Conservation (phyloP, 2,888 invertebrate genomes). For the Itoplectis maculator region DNA sequence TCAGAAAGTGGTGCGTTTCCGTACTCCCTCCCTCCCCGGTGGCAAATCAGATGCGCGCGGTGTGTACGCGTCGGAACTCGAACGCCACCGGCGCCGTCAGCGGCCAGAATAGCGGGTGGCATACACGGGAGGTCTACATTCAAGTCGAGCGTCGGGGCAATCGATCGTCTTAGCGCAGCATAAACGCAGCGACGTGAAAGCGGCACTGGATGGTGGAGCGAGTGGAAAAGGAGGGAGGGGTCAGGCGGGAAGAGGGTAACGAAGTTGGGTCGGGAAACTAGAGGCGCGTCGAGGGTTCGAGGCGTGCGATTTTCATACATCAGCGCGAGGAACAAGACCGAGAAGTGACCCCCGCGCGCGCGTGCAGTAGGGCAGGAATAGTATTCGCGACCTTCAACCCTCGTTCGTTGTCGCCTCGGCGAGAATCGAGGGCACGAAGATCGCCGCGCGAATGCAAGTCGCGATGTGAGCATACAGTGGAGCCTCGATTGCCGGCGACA, state of each 20-base stretch:
- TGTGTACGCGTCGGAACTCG: slow-evolving; percentile 17
- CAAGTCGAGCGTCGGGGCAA: slow-evolving; percentile 52
- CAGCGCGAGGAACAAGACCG: slow-evolving; percentile 38
- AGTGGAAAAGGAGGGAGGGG: no score
- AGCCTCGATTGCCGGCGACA: neutral
- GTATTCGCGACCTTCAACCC: slow-evolving; percentile 52
- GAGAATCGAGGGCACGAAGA: slow-evolving; percentile 32
- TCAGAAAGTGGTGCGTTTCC: slow-evolving; percentile 3
- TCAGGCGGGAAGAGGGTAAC: slow-evolving; percentile 1
- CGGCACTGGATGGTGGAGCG: slow-evolving; percentile 4
- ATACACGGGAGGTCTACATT: slow-evolving; percentile 61
- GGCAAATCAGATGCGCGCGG: slow-evolving; percentile 8
- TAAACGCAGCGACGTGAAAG: slow-evolving; percentile 52
- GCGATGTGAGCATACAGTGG: neutral
- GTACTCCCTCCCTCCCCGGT: neutral
- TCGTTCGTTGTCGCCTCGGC: slow-evolving; percentile 31
- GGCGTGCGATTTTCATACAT: slow-evolving; percentile 52
- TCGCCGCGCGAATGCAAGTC: slow-evolving; percentile 16
- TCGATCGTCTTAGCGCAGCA: slow-evolving; percentile 67
- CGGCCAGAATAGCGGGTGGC: slow-evolving; percentile 23
- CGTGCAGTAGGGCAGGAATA: slow-evolving; percentile 38
- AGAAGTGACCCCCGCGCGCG: slow-evolving; percentile 43
- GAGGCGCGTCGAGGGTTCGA: slow-evolving; percentile 20
- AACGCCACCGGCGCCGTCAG: slow-evolving; percentile 52
- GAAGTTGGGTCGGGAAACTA: slow-evolving; percentile 46